Evolutionary conservation across 2,113 vertebrate species (phyloP).

Genomic region (Nanorana parkeri): DNA sequence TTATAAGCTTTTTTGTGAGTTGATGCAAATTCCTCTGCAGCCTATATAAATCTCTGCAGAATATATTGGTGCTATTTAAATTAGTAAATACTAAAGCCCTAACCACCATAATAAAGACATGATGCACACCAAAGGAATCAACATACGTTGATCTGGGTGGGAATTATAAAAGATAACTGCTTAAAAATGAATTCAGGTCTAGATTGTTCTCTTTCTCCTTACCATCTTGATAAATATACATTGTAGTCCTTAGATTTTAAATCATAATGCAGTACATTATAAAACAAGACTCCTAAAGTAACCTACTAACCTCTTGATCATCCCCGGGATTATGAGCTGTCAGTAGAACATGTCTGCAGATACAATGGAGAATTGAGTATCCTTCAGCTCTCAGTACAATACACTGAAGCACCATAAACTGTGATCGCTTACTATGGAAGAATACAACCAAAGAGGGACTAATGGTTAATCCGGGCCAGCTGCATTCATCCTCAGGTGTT

Average conservation of each 20-base stretch:
- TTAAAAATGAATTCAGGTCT: too few relatives aligned
- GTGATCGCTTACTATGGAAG: conserved; percentile 21
- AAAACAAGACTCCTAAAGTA: conserved; percentile 1
- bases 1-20: too few relatives aligned
- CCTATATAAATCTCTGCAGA: too few relatives aligned
- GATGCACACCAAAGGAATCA: too few relatives aligned
- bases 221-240: too few relatives aligned
- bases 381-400: neutral
- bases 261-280: neutral
- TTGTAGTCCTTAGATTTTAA: neutral
- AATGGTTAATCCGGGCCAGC: conserved; percentile 32
- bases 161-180: too few relatives aligned
- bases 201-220: too few relatives aligned
- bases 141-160: too few relatives aligned
- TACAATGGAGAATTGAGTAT: conserved; percentile 23
- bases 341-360: conserved; percentile 18
- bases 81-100: too few relatives aligned
- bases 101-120: too few relatives aligned
- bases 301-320: neutral
- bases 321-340: conserved; percentile 4
- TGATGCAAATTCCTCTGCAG: too few relatives aligned
- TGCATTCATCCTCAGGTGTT: conserved; percentile 45
- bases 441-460: conserved; percentile 37
- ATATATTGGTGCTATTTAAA: too few relatives aligned
- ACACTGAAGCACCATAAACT: conserved; percentile 31